Percentiles rank a stretch among this genome's conserved stretches.
phyloP scores from a whole-genome alignment of 2,888 invertebrate genomes.

The Oligia strigilis region DNA sequence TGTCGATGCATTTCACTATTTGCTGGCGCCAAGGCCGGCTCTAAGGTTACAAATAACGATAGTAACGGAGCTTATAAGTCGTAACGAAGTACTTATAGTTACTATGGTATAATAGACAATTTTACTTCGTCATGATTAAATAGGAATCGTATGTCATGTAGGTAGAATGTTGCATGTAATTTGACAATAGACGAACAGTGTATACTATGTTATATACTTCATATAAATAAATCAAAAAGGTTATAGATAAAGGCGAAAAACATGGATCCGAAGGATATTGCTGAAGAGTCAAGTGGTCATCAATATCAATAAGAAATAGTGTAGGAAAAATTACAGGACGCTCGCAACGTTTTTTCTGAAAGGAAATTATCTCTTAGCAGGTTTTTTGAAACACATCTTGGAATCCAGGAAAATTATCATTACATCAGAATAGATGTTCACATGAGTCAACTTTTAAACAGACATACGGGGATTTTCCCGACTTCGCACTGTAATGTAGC shows the following conservation, averaged over 20 bases:
- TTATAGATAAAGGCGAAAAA: background rate
- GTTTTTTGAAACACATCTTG: slow-evolving; percentile 9
- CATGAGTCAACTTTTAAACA: slow-evolving; percentile 32
- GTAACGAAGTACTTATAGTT: slow-evolving; percentile 46
- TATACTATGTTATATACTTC: background rate
- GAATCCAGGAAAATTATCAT: slow-evolving; percentile 19
- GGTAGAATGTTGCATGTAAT: background rate
- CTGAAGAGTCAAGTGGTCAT: background rate
- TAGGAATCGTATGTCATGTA: slow-evolving; percentile 11
- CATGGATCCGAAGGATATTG: background rate
- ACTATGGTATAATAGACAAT: slow-evolving; percentile 50
- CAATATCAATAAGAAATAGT: background rate
- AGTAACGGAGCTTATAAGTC: slow-evolving; percentile 67
- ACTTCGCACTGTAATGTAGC: background rate
- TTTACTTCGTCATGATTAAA: slow-evolving; percentile 32
- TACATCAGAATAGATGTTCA: slow-evolving; percentile 30
- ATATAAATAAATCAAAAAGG: background rate
- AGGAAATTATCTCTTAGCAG: background rate
- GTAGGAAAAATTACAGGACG: background rate
- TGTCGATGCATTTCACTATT: slow-evolving; percentile 71
- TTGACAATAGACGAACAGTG: background rate
- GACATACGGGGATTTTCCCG: slow-evolving; percentile 28
- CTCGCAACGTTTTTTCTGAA: background rate
- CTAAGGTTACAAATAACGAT: slow-evolving; percentile 79
- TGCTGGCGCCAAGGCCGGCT: slow-evolving; percentile 76